phyloP scores from a whole-genome alignment of 2,113 vertebrate species.

The Guaruba guarouba region DNA sequence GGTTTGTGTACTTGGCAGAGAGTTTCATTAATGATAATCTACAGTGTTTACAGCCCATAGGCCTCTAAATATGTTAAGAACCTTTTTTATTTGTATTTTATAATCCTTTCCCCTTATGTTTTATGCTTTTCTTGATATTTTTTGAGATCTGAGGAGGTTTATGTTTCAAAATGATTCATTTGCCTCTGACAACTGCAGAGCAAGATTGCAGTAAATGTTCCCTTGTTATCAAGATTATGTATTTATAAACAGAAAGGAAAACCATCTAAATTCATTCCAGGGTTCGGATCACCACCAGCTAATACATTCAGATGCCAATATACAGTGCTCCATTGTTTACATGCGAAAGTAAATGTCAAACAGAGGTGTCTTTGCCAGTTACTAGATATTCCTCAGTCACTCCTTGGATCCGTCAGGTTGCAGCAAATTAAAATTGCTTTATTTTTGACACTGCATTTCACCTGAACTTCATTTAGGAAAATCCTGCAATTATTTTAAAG shows the following conservation, averaged over 20 bases:
- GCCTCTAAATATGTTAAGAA: slow-evolving; percentile 59
- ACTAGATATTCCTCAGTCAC: slow-evolving; percentile 51
- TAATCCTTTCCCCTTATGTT: slow-evolving; percentile 58
- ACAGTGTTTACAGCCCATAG: slow-evolving; percentile 62
- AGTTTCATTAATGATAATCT: slow-evolving; percentile 62
- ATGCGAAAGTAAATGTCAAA: slow-evolving; percentile 67
- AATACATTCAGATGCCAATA: slow-evolving; percentile 68
- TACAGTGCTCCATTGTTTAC: slow-evolving; percentile 60
- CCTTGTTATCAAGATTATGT: slow-evolving; percentile 63
- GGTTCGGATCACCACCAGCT: slow-evolving; percentile 61
- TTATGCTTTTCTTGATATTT: slow-evolving; percentile 71
- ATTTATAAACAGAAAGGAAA: slow-evolving; percentile 69
- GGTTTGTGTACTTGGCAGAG: slow-evolving; percentile 36
- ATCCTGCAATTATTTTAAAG: slow-evolving; percentile 65
- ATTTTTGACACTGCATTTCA: slow-evolving; percentile 65
- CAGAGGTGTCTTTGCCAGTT: slow-evolving; percentile 62
- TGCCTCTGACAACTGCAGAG: slow-evolving; percentile 63
- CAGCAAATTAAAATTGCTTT: slow-evolving; percentile 56
- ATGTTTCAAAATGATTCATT: slow-evolving; percentile 75
- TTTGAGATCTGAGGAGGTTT: slow-evolving; percentile 71
- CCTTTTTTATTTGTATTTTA: slow-evolving; percentile 66
- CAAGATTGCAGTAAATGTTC: slow-evolving; percentile 70
- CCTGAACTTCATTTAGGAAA: slow-evolving; percentile 66
- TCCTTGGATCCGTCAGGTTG: slow-evolving; percentile 56
- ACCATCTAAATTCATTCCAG: slow-evolving; percentile 63